Base-by-base conservation (phyloP, 2,113 vertebrate species). In the Chaetodon auriga region DNA sequence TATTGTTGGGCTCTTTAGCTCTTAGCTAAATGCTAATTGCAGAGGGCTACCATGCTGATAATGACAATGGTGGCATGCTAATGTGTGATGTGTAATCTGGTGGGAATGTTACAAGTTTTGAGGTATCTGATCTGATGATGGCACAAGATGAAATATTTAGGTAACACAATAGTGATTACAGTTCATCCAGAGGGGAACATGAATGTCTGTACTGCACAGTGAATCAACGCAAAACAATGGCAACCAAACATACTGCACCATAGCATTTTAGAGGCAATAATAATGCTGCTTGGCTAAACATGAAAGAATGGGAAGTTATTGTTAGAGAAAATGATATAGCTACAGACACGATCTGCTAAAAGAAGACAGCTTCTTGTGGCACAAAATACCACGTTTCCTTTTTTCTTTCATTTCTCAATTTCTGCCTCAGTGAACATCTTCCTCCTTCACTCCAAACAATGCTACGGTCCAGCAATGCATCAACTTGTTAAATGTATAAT, bases 401-500 rank as follows among this genome's bases (percentile, higher is more conserved):
- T n/a, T 58, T 41, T 35, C 11, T 46, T 53, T 18, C 13, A 9
- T 36, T 36, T 64, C 1, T 30, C 5, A 1, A 35, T 57, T 30
- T 48, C 16, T 9, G 19, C n/a, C 43, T 45, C 7, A 63, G 38
- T 78, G 18, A 75, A 46, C 21, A 21, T 70, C 15, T 46, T n/a
- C 38, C 14, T 54, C 5, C 9, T 54, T 76, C 54, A 75, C 46
- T 75, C 58, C 64, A 82, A 81, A 80, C 76, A 70, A 6, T 49
- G 43, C n/a, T 45, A 21, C 10, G 4, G 43, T 77, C 69, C 75
- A 70, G 81, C 64, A 76, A 66, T 65, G 73, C 82, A 68, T 75
- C 60, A 80, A 58, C 82, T 78, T 73, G 80, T 88, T 92, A 86
- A 83, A 75, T 88, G 75, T 71, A 90, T 80, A 84, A 94, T 45